phyloP scores from a whole-genome alignment of 2,797 vertebrate genomes.

The Hydrolagus colliei region DNA sequence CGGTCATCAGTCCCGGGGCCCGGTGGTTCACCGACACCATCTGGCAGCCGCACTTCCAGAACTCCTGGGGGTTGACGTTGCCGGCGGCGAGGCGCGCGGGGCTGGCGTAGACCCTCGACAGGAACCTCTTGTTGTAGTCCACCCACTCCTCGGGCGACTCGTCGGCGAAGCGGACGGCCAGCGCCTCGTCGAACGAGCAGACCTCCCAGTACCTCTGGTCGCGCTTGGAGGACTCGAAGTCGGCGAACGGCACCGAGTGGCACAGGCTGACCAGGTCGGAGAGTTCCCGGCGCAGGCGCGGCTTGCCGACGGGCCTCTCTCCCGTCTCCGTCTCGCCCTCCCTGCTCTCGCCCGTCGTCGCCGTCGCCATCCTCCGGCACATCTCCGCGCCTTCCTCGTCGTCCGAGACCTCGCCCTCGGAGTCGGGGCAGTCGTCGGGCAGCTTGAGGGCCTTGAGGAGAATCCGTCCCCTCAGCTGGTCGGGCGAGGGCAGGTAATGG shows the following conservation, averaged over 20 bases:
- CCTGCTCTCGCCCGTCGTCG: slow-evolving; percentile 48
- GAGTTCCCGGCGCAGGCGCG: slow-evolving; percentile 71
- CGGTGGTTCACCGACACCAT: slow-evolving; percentile 92
- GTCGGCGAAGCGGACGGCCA: slow-evolving; percentile 76
- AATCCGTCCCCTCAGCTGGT: slow-evolving; percentile 78
- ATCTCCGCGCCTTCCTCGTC: slow-evolving; percentile 80
- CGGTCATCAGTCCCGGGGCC: slow-evolving; percentile 87
- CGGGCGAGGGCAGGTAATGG: slow-evolving; percentile 76
- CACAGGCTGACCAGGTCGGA: slow-evolving; percentile 80
- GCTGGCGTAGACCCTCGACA: slow-evolving; percentile 78
- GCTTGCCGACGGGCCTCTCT: slow-evolving; percentile 51
- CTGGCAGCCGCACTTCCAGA: slow-evolving; percentile 90
- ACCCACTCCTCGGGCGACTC: slow-evolving; percentile 86
- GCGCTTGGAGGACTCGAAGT: slow-evolving; percentile 72
- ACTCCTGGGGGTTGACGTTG: slow-evolving; percentile 92
- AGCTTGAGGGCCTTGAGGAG: slow-evolving; percentile 80
- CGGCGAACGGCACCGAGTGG: slow-evolving; percentile 74
- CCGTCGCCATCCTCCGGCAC: slow-evolving; percentile 52
- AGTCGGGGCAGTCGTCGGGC: slow-evolving; percentile 55
- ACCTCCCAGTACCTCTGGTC: slow-evolving; percentile 81
- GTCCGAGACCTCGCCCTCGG: slow-evolving; percentile 77
- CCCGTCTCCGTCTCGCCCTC: slow-evolving; percentile 65
- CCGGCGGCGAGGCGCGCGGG: slow-evolving; percentile 87
- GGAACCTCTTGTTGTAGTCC: slow-evolving; percentile 80
- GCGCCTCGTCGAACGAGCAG: slow-evolving; percentile 84